phyloP scores from a whole-genome alignment of 2,113 vertebrate genomes.

The Aptenodytes forsteri region DNA sequence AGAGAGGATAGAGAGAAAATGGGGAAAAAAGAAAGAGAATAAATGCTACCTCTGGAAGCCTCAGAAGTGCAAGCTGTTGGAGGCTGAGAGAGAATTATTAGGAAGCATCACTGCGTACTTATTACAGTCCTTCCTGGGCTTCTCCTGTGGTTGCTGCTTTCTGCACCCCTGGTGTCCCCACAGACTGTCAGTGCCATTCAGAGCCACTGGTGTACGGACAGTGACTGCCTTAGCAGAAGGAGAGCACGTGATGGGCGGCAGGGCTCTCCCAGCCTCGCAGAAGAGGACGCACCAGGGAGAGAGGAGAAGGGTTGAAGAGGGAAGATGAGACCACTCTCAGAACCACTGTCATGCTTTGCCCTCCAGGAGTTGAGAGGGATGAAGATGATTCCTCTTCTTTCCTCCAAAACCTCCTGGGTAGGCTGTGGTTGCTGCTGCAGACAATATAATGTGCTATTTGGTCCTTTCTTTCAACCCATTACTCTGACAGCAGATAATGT shows the following conservation, averaged over 20 bases:
- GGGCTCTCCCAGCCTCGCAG: background rate
- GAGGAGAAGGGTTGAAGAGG: background rate
- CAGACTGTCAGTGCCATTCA: background rate
- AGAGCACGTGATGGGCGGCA: fast-evolving
- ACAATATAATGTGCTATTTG: background rate
- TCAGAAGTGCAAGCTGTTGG: background rate
- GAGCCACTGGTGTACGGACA: background rate
- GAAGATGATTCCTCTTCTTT: background rate
- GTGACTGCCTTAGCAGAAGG: background rate
- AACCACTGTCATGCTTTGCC: background rate
- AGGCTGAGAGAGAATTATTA: background rate
- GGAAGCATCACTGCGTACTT: background rate
- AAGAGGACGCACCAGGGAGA: background rate
- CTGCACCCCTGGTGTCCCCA: background rate
- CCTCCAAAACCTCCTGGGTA: background rate
- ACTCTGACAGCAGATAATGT: background rate
- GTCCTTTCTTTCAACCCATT: background rate
- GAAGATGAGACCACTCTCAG: background rate
- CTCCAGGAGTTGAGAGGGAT: background rate
- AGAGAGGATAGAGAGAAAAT: background rate
- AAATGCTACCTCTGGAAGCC: background rate
- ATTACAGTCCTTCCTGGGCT: background rate
- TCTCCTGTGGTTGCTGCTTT: background rate
- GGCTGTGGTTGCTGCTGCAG: background rate
- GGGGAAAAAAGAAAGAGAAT: background rate